Evolutionary conservation across 2,113 vertebrate species (phyloP), one percentile per base, ranked within the genome.

Genomic region (Desmodus rotundus): DNA sequence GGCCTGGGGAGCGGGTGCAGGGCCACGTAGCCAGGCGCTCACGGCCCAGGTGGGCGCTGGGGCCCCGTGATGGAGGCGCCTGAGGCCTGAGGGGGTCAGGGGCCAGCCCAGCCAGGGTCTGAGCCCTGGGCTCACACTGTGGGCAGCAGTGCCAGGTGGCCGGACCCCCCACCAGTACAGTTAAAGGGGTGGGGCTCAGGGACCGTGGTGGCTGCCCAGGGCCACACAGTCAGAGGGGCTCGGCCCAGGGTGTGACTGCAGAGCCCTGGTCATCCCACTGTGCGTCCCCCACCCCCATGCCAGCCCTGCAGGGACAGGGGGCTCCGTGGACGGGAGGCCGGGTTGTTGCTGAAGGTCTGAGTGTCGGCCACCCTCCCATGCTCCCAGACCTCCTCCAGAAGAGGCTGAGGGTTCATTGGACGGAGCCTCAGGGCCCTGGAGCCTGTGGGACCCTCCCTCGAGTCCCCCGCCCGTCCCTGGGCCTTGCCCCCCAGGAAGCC

Each of bases 201-300:
- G 87, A 33, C 11, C 28, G 7, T 4, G 28, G 19, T 26, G 4
- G 3, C 5, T 10, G 81, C 17, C 8, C 43, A 19, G 17, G 58
- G 54, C 33, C 61, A 31, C 22, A 11, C 33, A 3, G 38, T 63
- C 2, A 43, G 11, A 11, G 13, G 16, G n/a, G n/a, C n/a, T n/a
- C n/a, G n/a, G 19, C 11, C 28, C 17, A 5, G 52, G 54, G 5
- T 36, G 28, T 10, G 77, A 24, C 16, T 31, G 7, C 19, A 0
- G 12, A 41, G 38, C 41, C n/a, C 50, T 7, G 24, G 3, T 50
- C 31, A 10, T 6, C 11, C 14, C 0, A 1, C 0, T 0, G 1
- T 12, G 19, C 7, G 1, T n/a, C 15, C 20, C 14, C 19, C 58
- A 19, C 12, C 15, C 63, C 13, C 0, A 0, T n/a, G 38, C 31